Evolutionary conservation across 64 coral and sea anemone genomes (phyloP).

Genomic region (Stichodactyla helianthus): DNA sequence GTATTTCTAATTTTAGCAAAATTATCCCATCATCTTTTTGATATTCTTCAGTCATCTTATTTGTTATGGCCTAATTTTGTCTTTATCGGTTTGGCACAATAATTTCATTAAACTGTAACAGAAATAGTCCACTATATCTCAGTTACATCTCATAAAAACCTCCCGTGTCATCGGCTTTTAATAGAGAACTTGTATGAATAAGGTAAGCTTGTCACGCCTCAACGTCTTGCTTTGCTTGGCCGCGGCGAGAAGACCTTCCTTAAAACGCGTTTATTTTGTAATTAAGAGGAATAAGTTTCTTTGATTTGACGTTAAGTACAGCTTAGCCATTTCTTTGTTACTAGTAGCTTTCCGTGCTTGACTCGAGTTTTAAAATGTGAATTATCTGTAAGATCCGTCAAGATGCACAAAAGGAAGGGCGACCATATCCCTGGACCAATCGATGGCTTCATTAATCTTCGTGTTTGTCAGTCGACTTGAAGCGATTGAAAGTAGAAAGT

Average conservation of each 20-base stretch:
- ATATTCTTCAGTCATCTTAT: neutral
- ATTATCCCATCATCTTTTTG: too few relatives aligned
- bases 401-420: neutral
- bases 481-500: slow-evolving; percentile 1
- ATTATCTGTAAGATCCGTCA: neutral
- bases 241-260: neutral
- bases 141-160: neutral
- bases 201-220: neutral
- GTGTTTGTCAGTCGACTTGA: neutral
- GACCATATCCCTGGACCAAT: neutral
- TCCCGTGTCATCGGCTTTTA: neutral
- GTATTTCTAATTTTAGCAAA: too few relatives aligned
- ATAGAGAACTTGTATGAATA: neutral
- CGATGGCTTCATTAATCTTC: neutral
- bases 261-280: neutral
- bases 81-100: neutral
- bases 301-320: neutral
- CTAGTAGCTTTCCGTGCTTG: slow-evolving; percentile 19
- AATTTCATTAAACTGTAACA: neutral
- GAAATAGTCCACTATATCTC: neutral
- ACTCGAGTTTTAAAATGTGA: neutral
- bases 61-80: neutral
- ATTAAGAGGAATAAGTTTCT: neutral
- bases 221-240: neutral
- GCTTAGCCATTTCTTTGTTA: slow-evolving; percentile 3